A percentile compares a stretch with the other conserved stretches of the same genome.
Evolutionary conservation across 2,113 vertebrate species (phyloP).

Genomic region (Mystacornis crossleyi): DNA sequence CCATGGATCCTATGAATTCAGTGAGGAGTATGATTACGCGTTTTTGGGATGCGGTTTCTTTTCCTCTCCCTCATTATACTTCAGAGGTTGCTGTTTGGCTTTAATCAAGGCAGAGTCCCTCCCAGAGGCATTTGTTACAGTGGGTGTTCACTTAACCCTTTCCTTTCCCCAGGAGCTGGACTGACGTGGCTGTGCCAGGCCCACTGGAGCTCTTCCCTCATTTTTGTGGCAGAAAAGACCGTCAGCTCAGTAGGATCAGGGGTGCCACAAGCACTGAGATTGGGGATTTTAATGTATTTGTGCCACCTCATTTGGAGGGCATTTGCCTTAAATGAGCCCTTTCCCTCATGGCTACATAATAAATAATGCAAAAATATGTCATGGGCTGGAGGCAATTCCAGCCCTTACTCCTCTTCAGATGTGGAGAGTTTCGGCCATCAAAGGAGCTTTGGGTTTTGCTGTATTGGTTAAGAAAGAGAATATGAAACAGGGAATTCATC

Average conservation of each 20-base stretch:
- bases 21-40: background rate
- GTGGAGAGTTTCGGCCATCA: background rate
- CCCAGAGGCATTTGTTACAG: background rate
- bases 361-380: background rate
- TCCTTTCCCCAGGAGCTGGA: background rate
- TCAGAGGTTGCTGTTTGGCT: slow-evolving; percentile 4
- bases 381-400: background rate
- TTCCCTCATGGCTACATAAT: background rate
- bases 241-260: background rate
- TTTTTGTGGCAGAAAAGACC: background rate
- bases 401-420: background rate
- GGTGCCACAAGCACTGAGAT: background rate
- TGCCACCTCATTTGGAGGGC: background rate
- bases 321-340: background rate
- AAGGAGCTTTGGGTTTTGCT: background rate
- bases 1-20: background rate
- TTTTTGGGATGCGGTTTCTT: slow-evolving; percentile 6
- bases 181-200: background rate
- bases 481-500: background rate
- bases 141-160: background rate
- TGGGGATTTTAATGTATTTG: background rate
- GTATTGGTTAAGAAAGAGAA: background rate
- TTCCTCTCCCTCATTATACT: slow-evolving; percentile 8
- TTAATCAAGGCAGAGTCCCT: slow-evolving; percentile 15
- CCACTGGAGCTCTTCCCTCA: background rate